Conservation (phyloP, 2,888 invertebrate genomes). For the Holacanthella duospinosa region DNA sequence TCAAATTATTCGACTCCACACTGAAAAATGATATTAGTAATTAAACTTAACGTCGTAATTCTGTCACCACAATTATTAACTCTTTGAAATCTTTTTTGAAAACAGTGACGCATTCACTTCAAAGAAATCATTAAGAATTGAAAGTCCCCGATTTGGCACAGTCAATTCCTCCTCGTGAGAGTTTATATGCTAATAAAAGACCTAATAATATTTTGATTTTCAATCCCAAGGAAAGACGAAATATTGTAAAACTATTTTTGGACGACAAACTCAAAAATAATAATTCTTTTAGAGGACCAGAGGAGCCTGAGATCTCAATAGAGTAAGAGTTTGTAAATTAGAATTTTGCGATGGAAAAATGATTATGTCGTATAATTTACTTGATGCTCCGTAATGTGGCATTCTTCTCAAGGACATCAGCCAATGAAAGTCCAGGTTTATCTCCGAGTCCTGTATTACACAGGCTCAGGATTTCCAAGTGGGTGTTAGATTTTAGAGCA, state of each 20-base stretch:
- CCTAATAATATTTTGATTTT: not conserved
- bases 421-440: constrained; percentile 67
- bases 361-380: constrained; percentile 41
- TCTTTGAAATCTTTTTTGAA: too few relatives aligned
- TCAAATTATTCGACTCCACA: constrained; percentile 95
- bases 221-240: constrained; percentile 1
- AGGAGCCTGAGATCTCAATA: too few relatives aligned
- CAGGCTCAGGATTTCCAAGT: constrained; percentile 79
- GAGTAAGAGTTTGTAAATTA: too few relatives aligned
- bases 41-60: too few relatives aligned
- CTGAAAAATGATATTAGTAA: too few relatives aligned
- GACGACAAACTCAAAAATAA: not conserved
- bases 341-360: too few relatives aligned
- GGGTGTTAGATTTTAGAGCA: constrained; percentile 77
- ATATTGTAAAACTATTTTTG: not conserved
- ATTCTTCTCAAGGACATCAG: constrained; percentile 71
- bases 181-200: not conserved
- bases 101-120: too few relatives aligned
- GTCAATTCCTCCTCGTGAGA: too few relatives aligned
- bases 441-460: constrained; percentile 91
- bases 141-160: too few relatives aligned
- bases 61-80: too few relatives aligned
- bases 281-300: too few relatives aligned
- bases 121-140: too few relatives aligned
- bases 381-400: constrained; percentile 70